A percentile compares a stretch with the other conserved stretches of the same genome.
Conservation (phyloP, 1,140 invertebrate species). For the Luehdorfia chinensis region DNA sequence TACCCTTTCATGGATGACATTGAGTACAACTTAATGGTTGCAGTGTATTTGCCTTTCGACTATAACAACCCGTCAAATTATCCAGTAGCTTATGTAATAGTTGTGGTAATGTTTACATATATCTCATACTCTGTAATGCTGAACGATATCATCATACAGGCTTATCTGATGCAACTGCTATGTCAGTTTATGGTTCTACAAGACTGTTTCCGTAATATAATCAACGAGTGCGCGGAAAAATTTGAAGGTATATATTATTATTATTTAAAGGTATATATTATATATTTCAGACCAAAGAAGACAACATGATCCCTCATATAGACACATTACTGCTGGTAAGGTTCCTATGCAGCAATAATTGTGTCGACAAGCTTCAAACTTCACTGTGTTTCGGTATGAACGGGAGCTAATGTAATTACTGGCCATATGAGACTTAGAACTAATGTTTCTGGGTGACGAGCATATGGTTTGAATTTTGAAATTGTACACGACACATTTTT, state of each 20-base stretch:
- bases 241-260: conserved; percentile 30
- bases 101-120: conserved; percentile 41
- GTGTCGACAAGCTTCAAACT: too few relatives aligned
- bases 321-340: too few relatives aligned
- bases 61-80: conserved; percentile 35
- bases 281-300: too few relatives aligned
- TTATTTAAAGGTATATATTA: background rate
- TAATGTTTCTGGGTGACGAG: too few relatives aligned
- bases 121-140: conserved; percentile 48
- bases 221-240: conserved; percentile 36
- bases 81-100: conserved; percentile 31
- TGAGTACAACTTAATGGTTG: conserved; percentile 54
- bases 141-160: conserved; percentile 53
- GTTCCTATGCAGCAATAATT: too few relatives aligned
- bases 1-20: conserved; percentile 56
- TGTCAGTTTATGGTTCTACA: conserved; percentile 52
- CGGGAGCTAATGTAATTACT: too few relatives aligned
- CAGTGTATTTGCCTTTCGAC: conserved; percentile 35
- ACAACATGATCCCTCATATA: too few relatives aligned
- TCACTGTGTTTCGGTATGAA: too few relatives aligned
- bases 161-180: conserved; percentile 50
- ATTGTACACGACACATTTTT: too few relatives aligned
- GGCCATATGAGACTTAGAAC: too few relatives aligned
- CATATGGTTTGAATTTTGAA: too few relatives aligned
- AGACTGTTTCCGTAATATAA: conserved; percentile 53